Evolutionary conservation across 2,113 vertebrate species (phyloP).

Genomic region (Silurus asotus): DNA sequence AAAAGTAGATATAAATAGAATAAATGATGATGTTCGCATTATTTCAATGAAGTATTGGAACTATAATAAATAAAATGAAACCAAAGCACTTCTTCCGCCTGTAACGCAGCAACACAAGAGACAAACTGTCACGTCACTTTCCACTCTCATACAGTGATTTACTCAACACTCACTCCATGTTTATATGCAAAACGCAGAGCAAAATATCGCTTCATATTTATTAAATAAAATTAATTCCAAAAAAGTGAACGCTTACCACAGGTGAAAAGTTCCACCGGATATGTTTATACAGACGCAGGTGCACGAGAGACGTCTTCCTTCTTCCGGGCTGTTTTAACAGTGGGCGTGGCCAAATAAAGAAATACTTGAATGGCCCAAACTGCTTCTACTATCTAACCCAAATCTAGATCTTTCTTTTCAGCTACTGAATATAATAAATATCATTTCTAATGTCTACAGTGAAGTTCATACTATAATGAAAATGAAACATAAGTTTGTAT

Average conservation of each 20-base stretch:
- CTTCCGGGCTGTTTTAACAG: conserved; percentile 38
- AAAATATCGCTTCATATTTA: not conserved
- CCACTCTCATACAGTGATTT: not conserved
- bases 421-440: not conserved
- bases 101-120: not conserved
- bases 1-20: not conserved
- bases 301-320: conserved; percentile 37
- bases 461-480: not conserved
- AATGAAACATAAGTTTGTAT: not conserved
- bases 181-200: not conserved
- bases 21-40: not conserved
- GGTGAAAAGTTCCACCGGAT: not conserved
- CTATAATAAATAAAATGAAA: conserved; percentile 18
- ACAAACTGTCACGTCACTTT: not conserved
- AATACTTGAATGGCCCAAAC: not conserved
- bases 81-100: not conserved
- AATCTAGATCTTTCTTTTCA: not conserved
- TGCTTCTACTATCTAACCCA: not conserved
- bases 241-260: conserved; percentile 28
- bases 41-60: not conserved
- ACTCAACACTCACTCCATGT: not conserved
- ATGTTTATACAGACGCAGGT: not conserved
- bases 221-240: not conserved
- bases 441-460: not conserved
- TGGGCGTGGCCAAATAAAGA: conserved; percentile 30